Evolutionary conservation across 92 coral and sea anemone genomes (phyloP).

Genomic region (Phenganax subtilis): DNA sequence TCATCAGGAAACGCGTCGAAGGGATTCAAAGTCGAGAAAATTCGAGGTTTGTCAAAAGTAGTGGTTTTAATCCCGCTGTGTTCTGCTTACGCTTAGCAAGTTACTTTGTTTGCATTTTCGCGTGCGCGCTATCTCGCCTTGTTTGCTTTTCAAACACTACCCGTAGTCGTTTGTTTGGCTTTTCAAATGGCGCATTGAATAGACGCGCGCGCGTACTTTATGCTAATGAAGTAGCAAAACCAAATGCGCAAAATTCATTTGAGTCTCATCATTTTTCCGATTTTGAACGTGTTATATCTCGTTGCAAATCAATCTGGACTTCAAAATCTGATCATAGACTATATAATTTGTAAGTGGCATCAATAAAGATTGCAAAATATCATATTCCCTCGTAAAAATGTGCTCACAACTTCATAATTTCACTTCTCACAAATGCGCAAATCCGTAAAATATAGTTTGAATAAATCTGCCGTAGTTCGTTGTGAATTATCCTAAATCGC

Average conservation of each 20-base stretch:
- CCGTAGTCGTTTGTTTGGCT: slow-evolving; percentile 11
- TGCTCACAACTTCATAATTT: background rate
- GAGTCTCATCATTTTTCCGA: background rate
- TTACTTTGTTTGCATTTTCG: slow-evolving; percentile 10
- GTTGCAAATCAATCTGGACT: background rate
- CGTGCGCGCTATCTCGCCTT: background rate
- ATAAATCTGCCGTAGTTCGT: background rate
- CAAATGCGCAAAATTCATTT: background rate
- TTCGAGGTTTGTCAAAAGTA: slow-evolving; percentile 27
- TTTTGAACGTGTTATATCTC: background rate
- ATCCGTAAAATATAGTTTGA: background rate
- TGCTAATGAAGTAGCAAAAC: background rate
- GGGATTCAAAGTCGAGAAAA: slow-evolving; percentile 14
- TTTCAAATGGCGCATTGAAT: background rate
- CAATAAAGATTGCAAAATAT: background rate
- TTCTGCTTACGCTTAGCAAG: background rate
- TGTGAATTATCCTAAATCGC: background rate
- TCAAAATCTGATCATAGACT: background rate
- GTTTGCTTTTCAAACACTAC: slow-evolving; percentile 26
- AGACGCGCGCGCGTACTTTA: background rate
- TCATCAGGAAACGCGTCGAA: background rate
- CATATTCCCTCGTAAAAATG: background rate
- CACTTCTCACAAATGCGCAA: background rate
- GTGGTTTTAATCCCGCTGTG: slow-evolving; percentile 38
- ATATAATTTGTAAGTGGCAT: background rate